Evolutionary conservation across 92 coral and sea anemone genomes (phyloP).

Genomic region (Phenganax stokvisi): DNA sequence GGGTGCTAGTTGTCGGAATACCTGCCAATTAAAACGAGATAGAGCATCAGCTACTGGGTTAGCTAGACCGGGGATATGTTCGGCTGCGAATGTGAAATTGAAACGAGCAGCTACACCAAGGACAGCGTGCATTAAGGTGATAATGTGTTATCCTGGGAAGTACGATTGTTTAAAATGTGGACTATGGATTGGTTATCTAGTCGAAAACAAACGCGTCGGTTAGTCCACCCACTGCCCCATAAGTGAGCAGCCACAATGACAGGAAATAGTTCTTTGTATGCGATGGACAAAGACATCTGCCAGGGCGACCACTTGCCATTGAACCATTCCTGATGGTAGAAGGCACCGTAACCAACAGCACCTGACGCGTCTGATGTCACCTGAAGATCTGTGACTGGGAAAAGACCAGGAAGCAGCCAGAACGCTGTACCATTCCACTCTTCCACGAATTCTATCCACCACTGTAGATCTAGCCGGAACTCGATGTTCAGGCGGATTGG

Average conservation of each 20-base stretch:
- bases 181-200: constrained; percentile 12
- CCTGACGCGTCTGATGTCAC: constrained; percentile 24
- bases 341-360: constrained; percentile 27
- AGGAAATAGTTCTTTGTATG: constrained; percentile 39
- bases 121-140: constrained; percentile 18
- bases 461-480: background rate
- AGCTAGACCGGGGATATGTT: too few relatives aligned
- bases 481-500: background rate
- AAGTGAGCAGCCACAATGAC: too few relatives aligned
- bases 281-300: constrained; percentile 19
- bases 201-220: constrained; percentile 1
- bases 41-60: constrained; percentile 31
- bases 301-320: constrained; percentile 12
- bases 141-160: constrained; percentile 23
- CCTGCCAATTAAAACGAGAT: too few relatives aligned
- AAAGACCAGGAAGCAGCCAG: background rate
- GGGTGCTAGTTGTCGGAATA: constrained; percentile 39
- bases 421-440: constrained; percentile 30
- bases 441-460: background rate
- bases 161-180: constrained; percentile 22
- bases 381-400: constrained; percentile 27
- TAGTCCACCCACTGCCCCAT: too few relatives aligned
- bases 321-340: constrained; percentile 22
- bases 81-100: too few relatives aligned
- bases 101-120: constrained; percentile 11